Conservation (phyloP, 1,140 invertebrate species). For the Drosophila orosa region DNA sequence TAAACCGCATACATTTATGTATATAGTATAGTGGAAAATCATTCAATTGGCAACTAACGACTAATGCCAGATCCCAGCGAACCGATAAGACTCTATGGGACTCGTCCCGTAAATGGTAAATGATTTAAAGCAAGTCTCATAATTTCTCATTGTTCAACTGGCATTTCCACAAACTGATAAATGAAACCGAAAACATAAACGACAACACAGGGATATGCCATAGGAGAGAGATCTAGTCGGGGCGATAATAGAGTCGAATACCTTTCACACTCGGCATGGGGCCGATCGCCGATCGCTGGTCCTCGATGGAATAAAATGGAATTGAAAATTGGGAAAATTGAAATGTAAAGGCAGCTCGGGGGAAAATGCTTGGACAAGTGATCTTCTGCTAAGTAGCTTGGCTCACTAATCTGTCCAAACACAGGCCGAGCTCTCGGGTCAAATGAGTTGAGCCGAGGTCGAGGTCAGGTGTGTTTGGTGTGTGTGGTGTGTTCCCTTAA, state of each 20-base stretch:
- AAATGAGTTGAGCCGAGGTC: conserved; percentile 17
- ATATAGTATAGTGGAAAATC: conserved; percentile 56
- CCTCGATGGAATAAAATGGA: conserved; percentile 47
- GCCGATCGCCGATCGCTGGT: conserved; percentile 52
- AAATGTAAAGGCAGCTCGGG: conserved; percentile 58
- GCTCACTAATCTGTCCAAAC: conserved; percentile 71
- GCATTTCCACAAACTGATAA: conserved; percentile 76
- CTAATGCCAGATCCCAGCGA: conserved; percentile 33
- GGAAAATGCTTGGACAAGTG: conserved; percentile 59
- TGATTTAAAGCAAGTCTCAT: conserved; percentile 81
- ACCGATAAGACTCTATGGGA: conserved; percentile 45
- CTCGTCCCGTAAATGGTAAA: conserved; percentile 50
- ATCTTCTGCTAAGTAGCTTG: conserved; percentile 68
- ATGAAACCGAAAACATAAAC: conserved; percentile 73
- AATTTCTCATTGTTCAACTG: conserved; percentile 76
- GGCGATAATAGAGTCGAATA: conserved; percentile 59
- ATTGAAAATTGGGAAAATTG: conserved; percentile 49
- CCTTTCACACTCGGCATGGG: conserved; percentile 78
- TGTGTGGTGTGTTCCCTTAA: conserved; percentile 28
- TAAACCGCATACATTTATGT: conserved; percentile 67
- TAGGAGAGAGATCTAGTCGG: conserved; percentile 64
- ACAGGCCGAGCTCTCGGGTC: conserved; percentile 39
- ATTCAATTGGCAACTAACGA: conserved; percentile 70
- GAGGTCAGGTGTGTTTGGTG: conserved; percentile 48
- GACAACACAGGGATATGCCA: conserved; percentile 44